These are phyloP conservation scores for Nomada fabriciana DNA, from an alignment of 2,888 invertebrate species.

Conservation along the genomic window DNA sequence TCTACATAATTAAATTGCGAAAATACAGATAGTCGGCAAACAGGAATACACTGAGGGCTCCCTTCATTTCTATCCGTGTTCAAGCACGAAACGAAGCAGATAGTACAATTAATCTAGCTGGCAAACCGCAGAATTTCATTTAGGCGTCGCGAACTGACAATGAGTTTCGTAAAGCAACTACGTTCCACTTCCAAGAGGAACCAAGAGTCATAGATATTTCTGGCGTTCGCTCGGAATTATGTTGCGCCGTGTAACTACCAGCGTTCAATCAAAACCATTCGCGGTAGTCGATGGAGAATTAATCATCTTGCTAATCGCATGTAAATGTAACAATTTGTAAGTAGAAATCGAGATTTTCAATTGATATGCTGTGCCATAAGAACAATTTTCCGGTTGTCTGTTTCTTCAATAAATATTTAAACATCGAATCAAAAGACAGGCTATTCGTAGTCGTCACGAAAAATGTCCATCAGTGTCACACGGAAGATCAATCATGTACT, in stretches of 20 bases:
- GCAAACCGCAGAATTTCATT: constrained; percentile 60
- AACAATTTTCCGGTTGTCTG: background rate
- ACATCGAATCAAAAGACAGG: background rate
- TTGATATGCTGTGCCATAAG: background rate
- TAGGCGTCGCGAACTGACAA: constrained; percentile 25
- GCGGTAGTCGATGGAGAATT: background rate
- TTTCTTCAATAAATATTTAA: background rate
- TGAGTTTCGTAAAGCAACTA: constrained; percentile 16
- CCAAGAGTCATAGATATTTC: constrained; percentile 26
- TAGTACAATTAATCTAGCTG: constrained; percentile 52
- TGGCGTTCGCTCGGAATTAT: constrained; percentile 16
- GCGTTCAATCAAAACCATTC: constrained; percentile 2
- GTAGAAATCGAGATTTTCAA: background rate
- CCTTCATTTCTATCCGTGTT: constrained; percentile 7
- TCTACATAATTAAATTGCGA: constrained; percentile 31
- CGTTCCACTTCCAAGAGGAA: constrained; percentile 31
- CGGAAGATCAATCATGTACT: background rate
- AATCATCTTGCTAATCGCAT: background rate
- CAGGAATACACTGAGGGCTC: background rate
- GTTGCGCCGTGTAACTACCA: background rate
- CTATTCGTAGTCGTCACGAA: background rate
- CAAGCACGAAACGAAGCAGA: constrained; percentile 16
- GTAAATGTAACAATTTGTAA: background rate
- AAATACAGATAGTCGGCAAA: background rate
- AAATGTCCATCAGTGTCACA: background rate